A percentile compares a stretch with the other conserved stretches of the same genome.
Conservation (phyloP, 1,140 invertebrate species). For the Drosophila subobscura region DNA sequence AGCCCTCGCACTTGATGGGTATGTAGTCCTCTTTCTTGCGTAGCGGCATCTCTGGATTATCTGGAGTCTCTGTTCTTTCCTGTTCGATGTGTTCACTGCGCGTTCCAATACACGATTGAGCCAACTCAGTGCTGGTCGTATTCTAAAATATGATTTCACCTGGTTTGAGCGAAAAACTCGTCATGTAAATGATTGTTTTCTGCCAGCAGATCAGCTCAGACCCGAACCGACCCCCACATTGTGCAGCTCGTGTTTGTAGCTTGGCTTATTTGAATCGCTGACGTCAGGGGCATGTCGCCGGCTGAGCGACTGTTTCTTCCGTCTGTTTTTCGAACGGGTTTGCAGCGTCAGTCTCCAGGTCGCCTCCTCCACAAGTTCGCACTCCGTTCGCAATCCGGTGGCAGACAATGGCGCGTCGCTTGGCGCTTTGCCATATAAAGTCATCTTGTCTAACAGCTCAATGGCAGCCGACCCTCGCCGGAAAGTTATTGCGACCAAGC, state of each 20-base stretch:
- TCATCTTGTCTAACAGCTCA: conserved; percentile 48
- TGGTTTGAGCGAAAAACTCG: conserved; percentile 45
- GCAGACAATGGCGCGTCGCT: conserved; percentile 59
- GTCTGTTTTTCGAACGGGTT: conserved; percentile 56
- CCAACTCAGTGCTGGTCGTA: conserved; percentile 32
- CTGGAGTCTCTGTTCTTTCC: background rate
- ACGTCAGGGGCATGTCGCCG: conserved; percentile 41
- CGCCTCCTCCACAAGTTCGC: conserved; percentile 59
- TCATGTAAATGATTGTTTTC: conserved; percentile 67
- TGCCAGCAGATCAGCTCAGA: conserved; percentile 15
- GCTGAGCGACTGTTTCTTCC: conserved; percentile 44
- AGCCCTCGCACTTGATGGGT: conserved; percentile 82
- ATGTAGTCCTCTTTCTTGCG: conserved; percentile 79
- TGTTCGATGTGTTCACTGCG: conserved; percentile 37
- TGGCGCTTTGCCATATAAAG: conserved; percentile 65
- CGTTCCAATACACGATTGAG: conserved; percentile 67
- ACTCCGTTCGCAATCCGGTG: conserved; percentile 21
- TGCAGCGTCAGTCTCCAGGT: conserved; percentile 27
- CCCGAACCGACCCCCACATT: conserved; percentile 51
- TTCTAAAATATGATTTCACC: conserved; percentile 81
- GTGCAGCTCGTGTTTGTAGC: conserved; percentile 11
- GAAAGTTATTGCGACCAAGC: conserved; percentile 40
- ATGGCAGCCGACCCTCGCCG: conserved; percentile 18
- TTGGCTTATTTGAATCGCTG: conserved; percentile 50
- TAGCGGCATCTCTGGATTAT: conserved; percentile 52